Conservation (phyloP, 2,888 invertebrate species). For the Acrobasis suavella region DNA sequence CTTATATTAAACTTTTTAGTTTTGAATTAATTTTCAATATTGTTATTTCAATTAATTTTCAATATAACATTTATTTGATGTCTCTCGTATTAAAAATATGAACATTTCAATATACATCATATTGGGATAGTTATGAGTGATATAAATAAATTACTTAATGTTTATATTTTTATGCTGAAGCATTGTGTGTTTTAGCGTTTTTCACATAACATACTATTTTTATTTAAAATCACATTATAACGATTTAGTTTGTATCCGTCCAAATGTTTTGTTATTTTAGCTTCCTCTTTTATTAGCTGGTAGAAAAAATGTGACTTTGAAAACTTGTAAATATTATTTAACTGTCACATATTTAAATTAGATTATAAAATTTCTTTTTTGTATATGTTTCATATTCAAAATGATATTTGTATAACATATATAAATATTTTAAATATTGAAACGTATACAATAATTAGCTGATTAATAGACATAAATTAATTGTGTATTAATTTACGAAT, state of each 20-base stretch:
- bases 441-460: background rate
- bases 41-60: no score
- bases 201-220: background rate
- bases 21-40: no score
- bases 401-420: background rate
- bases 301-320: slow-evolving; percentile 6
- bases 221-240: background rate
- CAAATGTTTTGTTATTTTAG: slow-evolving; percentile 9
- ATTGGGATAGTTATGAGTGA: no score
- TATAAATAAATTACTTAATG: no score
- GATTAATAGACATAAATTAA: slow-evolving; percentile 4
- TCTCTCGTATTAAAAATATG: no score
- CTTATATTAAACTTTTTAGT: no score
- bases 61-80: no score
- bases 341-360: background rate
- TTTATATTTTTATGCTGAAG: no score
- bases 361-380: background rate
- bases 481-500: slow-evolving; percentile 19
- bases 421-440: background rate
- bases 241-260: slow-evolving; percentile 16
- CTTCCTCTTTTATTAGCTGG: background rate
- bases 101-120: no score
- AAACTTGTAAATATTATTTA: slow-evolving; percentile 9
- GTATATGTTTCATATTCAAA: slow-evolving; percentile 7
- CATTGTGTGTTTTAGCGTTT: background rate